Evolutionary conservation across 2,797 vertebrate species (phyloP).

Genomic region (Tachyglossus aculeatus): DNA sequence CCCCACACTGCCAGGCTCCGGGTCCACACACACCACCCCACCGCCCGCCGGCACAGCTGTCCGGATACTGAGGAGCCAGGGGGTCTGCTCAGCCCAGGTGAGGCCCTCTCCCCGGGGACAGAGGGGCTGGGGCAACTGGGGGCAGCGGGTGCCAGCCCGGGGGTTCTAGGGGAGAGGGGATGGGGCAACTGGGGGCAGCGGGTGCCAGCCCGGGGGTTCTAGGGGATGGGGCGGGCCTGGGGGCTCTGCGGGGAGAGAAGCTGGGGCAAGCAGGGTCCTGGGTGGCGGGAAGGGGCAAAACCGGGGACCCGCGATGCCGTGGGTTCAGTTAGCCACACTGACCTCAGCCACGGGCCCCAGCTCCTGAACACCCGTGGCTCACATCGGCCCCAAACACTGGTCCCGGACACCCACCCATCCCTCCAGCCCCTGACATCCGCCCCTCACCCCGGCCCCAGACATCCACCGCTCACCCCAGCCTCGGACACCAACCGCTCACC

Average conservation of each 20-base stretch:
- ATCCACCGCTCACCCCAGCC: too few relatives aligned
- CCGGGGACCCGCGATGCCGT: too few relatives aligned
- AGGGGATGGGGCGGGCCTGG: too few relatives aligned
- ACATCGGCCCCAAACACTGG: too few relatives aligned
- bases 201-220: neutral
- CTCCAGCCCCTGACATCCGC: neutral
- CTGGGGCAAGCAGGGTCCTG: fast-evolving
- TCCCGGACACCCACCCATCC: neutral
- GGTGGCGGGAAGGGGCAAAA: fast-evolving
- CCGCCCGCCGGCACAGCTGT: neutral
- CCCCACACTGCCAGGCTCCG: fast-evolving
- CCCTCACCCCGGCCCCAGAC: neutral
- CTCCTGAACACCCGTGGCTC: too few relatives aligned
- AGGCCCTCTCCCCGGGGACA: neutral
- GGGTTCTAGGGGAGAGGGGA: neutral
- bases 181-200: too few relatives aligned
- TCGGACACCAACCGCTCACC: neutral
- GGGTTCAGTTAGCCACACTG: too few relatives aligned
- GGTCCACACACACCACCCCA: neutral
- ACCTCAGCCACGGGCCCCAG: too few relatives aligned
- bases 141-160: fast-evolving
- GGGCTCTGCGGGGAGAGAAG: neutral
- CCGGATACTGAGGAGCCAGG: neutral
- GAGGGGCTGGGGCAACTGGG: neutral
- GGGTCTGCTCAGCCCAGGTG: neutral